Conservation (phyloP, 2,797 vertebrate species). For the Jordanella pulchra region DNA sequence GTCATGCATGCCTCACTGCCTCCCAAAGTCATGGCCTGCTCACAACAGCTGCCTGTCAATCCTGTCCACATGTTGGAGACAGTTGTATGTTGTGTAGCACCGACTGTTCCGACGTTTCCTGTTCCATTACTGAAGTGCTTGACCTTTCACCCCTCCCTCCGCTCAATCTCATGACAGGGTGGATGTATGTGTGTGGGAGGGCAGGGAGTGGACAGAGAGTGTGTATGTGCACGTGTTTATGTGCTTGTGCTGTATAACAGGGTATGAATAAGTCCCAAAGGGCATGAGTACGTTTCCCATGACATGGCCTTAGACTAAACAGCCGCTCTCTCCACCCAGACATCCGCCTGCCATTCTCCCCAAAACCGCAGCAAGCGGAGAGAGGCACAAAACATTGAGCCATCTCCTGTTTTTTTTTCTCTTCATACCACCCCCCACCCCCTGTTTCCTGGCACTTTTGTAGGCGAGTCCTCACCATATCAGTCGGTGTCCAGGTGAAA, state of each 20-base stretch:
- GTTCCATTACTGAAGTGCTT: slow-evolving; percentile 79
- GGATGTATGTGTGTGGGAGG: slow-evolving; percentile 60
- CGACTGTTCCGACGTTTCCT: slow-evolving; percentile 79
- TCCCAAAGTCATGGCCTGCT: slow-evolving; percentile 55
- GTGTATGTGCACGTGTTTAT: slow-evolving; percentile 49
- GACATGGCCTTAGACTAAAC: slow-evolving; percentile 82
- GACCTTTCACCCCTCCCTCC: slow-evolving; percentile 74
- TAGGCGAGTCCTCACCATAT: slow-evolving; percentile 59
- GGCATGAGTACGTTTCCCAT: slow-evolving; percentile 78
- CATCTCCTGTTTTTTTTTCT: slow-evolving; percentile 61
- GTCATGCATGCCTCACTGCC: slow-evolving; percentile 47
- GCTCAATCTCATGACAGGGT: slow-evolving; percentile 67
- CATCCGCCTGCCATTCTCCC: slow-evolving; percentile 78
- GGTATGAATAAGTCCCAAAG: slow-evolving; percentile 72
- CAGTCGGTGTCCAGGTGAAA: slow-evolving; percentile 81
- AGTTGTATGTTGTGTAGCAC: slow-evolving; percentile 71
- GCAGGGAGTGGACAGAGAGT: slow-evolving; percentile 57
- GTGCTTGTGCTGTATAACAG: slow-evolving; percentile 58
- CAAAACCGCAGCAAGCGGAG: slow-evolving; percentile 62
- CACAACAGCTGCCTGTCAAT: slow-evolving; percentile 79
- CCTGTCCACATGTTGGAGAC: slow-evolving; percentile 74
- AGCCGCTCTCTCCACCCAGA: slow-evolving; percentile 77
- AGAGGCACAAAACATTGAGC: slow-evolving; percentile 61
- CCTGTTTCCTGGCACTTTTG: slow-evolving; percentile 58
- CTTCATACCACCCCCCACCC: slow-evolving; percentile 37